phyloP scores from a whole-genome alignment of 1,140 invertebrate genomes.

The Conus ventricosus region DNA sequence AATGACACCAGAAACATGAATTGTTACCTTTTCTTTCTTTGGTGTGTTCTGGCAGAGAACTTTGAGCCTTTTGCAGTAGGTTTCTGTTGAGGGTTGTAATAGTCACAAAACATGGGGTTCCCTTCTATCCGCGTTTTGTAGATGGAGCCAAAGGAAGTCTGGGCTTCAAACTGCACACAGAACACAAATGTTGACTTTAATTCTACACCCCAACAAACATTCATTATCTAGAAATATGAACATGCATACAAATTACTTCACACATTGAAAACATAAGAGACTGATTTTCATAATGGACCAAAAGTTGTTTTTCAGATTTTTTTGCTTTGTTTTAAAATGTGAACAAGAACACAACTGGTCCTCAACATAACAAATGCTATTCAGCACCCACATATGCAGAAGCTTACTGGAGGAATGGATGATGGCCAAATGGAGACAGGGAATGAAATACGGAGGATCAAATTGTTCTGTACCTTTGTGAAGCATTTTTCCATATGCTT shows the following conservation, averaged over 20 bases:
- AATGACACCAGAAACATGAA: no score
- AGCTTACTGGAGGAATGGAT: no score
- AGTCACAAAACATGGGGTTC: slow-evolving; percentile 98
- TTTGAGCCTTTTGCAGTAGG: slow-evolving; percentile 96
- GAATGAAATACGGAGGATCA: neutral
- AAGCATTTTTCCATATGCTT: slow-evolving; percentile 81
- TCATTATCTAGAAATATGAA: no score
- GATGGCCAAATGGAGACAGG: neutral
- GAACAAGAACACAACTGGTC: no score
- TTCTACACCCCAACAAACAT: neutral
- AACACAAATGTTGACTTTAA: neutral
- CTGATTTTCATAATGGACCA: neutral
- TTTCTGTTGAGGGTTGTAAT: slow-evolving; percentile 91
- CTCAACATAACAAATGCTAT: no score
- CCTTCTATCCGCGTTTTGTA: slow-evolving; percentile 96
- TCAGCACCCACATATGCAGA: no score
- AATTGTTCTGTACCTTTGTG: slow-evolving; percentile 82
- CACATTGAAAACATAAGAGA: neutral
- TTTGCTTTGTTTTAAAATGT: no score
- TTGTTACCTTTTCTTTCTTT: slow-evolving; percentile 92
- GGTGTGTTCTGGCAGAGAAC: slow-evolving; percentile 97
- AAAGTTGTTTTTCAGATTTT: no score
- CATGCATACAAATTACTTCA: neutral
- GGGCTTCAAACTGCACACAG: slow-evolving; percentile 88
- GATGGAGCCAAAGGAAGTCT: slow-evolving; percentile 95